Evolutionary conservation across 2,888 invertebrate species (phyloP), one percentile per base, ranked within the genome.

Genomic region (Eupithecia exiguata): DNA sequence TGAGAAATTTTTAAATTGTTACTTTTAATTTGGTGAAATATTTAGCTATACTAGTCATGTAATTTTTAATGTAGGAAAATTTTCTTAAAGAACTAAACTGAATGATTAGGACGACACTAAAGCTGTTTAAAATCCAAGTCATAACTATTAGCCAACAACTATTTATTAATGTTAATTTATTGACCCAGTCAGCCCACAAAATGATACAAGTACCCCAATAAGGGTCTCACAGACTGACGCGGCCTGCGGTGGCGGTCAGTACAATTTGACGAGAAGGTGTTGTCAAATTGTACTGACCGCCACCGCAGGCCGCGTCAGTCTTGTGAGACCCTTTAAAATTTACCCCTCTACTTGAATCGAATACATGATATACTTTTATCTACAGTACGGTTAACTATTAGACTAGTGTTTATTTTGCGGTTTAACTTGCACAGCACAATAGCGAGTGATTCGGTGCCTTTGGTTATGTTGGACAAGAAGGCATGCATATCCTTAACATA

Each of bases 401-500:
- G 18, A 21, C 4, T 4, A 53, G 21, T 53, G 21, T 53, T 53
- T 21, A 3, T 53, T 25, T 9, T 21, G 12, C 12, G 25, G 5
- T 35, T 35, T 35, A 18, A 18, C 2, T 62, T 35, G 30, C 18
- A 62, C 62, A 70, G 68, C 75, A 70, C 75, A 58, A 62, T 72
- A 72, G 69, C 72, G 75, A 65, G 68, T 58, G 67, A 71, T 53
- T 12, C 35, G 70, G 70, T 70, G 70, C 72, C 18, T 49, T 12
- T 58, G 7, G 49, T 66, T 62, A 67, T 30, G 58, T 61, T 49
- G 69, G 69, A 72, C 36, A 69, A 58, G 16, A 62, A 40, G 16
- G n/a, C 75, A 75, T 58, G 75, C 75, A 65, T 21, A 36, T 38
- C 58, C 61, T 72, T 4, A 63, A 49, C 69, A 71, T 68, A 68